Evolutionary conservation across 2,797 vertebrate genomes (phyloP).

Genomic region (Sparus aurata): DNA sequence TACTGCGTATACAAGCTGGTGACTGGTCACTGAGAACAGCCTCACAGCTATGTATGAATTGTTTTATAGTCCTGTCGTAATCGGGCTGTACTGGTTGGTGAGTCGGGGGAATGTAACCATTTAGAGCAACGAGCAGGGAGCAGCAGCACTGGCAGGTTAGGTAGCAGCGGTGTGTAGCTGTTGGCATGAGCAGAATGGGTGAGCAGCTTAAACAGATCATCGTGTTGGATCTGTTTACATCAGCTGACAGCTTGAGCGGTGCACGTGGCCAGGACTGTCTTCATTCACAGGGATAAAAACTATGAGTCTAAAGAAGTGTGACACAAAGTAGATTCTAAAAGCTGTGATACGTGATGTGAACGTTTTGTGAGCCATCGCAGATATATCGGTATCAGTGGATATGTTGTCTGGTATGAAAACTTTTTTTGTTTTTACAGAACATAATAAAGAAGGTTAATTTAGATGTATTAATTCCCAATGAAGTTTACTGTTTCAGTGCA

Average conservation of each 20-base stretch:
- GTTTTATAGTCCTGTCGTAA: not conserved
- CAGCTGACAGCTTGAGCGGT: constrained; percentile 27
- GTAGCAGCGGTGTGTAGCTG: not conserved
- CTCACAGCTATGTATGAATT: not conserved
- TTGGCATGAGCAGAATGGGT: constrained; percentile 13
- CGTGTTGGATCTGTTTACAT: constrained; percentile 40
- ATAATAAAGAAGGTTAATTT: too few species aligned
- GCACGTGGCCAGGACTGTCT: not conserved
- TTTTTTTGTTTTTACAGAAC: too few species aligned
- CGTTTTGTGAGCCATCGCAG: too few species aligned
- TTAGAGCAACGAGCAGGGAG: not conserved
- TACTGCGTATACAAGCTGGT: not conserved
- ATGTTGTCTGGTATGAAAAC: too few species aligned
- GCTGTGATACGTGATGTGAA: not conserved
- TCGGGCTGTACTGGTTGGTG: not conserved
- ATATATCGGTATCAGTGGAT: too few species aligned
- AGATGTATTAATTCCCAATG: too few species aligned
- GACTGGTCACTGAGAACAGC: not conserved
- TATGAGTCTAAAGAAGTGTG: not conserved
- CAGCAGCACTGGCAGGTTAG: not conserved
- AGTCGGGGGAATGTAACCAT: not conserved
- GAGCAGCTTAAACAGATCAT: constrained; percentile 15
- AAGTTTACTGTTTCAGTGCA: too few species aligned
- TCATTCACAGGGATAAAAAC: not conserved
- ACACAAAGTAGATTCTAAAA: not conserved